phyloP scores from a whole-genome alignment of 2,888 invertebrate species.

The Cremastinae sp. region DNA sequence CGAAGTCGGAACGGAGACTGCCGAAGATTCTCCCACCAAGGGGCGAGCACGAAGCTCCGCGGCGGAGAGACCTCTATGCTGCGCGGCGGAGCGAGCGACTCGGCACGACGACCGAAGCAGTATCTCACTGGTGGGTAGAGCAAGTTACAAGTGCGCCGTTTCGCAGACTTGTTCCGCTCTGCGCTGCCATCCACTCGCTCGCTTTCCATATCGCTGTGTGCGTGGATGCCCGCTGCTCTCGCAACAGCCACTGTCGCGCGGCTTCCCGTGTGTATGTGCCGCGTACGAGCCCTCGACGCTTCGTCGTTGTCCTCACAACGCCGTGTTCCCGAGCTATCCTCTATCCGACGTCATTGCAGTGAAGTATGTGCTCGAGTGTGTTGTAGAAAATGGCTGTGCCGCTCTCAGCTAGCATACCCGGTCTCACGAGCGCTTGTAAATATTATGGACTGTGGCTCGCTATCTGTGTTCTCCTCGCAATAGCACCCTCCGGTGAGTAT shows the following conservation, averaged over 20 bases:
- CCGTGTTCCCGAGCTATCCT: constrained; percentile 39
- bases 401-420: constrained; percentile 74
- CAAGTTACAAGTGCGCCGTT: constrained; percentile 45
- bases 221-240: constrained; percentile 6
- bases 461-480: constrained; percentile 72
- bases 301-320: constrained; percentile 48
- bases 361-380: constrained; percentile 78
- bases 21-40: constrained; percentile 30
- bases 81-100: constrained; percentile 28
- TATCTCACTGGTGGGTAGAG: constrained; percentile 43
- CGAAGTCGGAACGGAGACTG: constrained; percentile 7
- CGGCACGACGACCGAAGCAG: constrained; percentile 19
- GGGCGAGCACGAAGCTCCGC: constrained; percentile 4
- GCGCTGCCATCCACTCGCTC: not conserved
- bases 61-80: constrained; percentile 15
- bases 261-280: constrained; percentile 23
- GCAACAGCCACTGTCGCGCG: constrained; percentile 2
- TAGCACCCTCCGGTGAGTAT: constrained; percentile 75
- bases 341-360: constrained; percentile 74
- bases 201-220: not conserved
- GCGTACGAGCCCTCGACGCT: constrained; percentile 53
- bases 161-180: not conserved
- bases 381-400: constrained; percentile 80
- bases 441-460: constrained; percentile 75
- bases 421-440: constrained; percentile 75